These are phyloP conservation scores for Ridgeia piscesae DNA, from an alignment of 1,140 invertebrate species.

Conservation along the genomic window DNA sequence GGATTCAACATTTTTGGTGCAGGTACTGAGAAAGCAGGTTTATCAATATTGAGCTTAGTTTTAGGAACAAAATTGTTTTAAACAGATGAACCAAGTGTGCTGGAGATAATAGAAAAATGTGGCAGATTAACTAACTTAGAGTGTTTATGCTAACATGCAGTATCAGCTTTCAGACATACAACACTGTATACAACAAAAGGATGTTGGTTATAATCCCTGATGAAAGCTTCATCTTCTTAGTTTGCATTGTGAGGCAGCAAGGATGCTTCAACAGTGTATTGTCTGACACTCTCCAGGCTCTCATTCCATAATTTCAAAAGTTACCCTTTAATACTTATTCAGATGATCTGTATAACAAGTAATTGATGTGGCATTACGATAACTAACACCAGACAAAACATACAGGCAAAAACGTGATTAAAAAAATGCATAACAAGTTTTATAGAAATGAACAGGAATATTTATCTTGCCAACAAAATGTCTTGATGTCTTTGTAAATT, in stretches of 20 bases:
- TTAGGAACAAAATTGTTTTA: no score
- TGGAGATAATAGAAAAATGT: no score
- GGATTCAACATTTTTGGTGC: no score
- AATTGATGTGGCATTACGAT: neutral
- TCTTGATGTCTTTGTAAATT: no score
- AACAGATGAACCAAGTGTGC: no score
- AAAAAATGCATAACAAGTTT: neutral
- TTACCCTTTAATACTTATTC: neutral
- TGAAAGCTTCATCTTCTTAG: neutral
- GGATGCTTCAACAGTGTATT: neutral
- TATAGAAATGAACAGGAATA: neutral
- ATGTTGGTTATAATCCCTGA: neutral
- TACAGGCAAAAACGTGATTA: neutral
- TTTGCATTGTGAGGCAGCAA: neutral
- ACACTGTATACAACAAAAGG: neutral
- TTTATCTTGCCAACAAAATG: neutral
- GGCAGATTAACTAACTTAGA: no score
- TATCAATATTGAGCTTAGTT: no score
- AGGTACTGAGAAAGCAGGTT: no score
- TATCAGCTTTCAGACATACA: neutral
- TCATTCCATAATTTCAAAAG: neutral
- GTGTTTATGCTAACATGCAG: no score
- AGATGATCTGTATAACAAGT: neutral
- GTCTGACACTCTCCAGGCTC: neutral
- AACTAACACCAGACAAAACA: neutral